A percentile compares a stretch with the other conserved stretches of the same genome.
These are phyloP conservation scores for Cotesia vestalis DNA, from an alignment of 1,140 invertebrate species.

Conservation along the genomic window DNA sequence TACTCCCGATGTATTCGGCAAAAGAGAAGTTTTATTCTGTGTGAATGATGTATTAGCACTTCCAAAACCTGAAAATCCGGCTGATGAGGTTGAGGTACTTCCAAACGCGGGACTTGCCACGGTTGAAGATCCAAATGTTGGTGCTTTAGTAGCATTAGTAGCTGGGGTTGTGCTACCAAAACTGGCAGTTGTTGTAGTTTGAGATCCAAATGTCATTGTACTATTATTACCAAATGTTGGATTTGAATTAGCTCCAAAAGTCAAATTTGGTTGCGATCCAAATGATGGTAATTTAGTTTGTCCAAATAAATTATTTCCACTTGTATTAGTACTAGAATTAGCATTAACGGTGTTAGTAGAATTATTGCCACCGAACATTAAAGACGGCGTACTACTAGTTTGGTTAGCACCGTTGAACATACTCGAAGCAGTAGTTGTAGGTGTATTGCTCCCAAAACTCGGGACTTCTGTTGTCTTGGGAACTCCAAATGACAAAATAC, in stretches of 20 bases:
- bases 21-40: neutral
- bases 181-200: slow-evolving; percentile 15
- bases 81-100: neutral
- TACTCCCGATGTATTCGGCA: neutral
- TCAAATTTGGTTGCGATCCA: slow-evolving; percentile 15
- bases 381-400: slow-evolving; percentile 27
- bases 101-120: slow-evolving; percentile 25
- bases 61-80: slow-evolving; percentile 32
- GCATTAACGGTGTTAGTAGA: too few species aligned
- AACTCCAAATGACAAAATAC: slow-evolving; percentile 23
- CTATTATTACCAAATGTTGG: neutral
- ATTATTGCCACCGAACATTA: slow-evolving; percentile 16
- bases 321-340: too few species aligned
- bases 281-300: slow-evolving; percentile 25
- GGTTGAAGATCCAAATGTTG: neutral
- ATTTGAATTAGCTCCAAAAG: slow-evolving; percentile 17
- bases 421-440: slow-evolving; percentile 25
- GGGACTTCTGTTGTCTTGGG: neutral
- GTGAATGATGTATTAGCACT: slow-evolving; percentile 25
- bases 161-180: slow-evolving; percentile 27
- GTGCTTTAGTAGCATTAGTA: neutral
- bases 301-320: slow-evolving; percentile 20
- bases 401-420: slow-evolving; percentile 30
- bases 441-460: slow-evolving; percentile 26
- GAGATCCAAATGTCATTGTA: slow-evolving; percentile 22